Conservation (phyloP, 2,888 invertebrate species). For the Dermolepida albohirtum region DNA sequence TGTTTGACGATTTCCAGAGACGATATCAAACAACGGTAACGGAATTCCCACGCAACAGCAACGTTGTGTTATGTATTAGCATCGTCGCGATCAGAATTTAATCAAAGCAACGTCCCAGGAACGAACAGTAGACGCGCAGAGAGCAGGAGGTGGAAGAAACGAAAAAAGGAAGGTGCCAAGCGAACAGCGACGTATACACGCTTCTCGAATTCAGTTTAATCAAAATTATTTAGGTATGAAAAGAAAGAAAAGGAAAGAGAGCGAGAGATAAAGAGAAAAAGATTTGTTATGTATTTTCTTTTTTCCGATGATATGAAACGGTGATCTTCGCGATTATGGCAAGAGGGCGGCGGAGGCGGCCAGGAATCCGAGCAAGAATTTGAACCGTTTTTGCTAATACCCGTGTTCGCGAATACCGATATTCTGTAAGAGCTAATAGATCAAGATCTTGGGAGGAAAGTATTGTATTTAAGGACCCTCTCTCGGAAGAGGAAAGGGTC, state of each 20-base stretch:
- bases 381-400: conserved; percentile 26
- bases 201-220: conserved; percentile 19
- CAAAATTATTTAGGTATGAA: conserved; percentile 36
- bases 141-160: neutral
- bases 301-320: neutral
- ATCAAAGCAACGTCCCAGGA: conserved; percentile 58
- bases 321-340: too few relatives aligned
- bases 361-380: conserved; percentile 27
- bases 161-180: neutral
- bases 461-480: too few relatives aligned
- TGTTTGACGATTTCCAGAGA: conserved; percentile 19
- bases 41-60: conserved; percentile 48
- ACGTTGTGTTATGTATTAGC: neutral
- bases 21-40: conserved; percentile 53
- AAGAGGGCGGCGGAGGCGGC: neutral
- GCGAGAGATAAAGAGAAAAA: neutral
- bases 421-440: too few relatives aligned
- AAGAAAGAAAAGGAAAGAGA: neutral
- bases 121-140: neutral
- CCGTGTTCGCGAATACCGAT: neutral
- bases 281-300: conserved; percentile 26
- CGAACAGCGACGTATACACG: neutral
- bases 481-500: too few relatives aligned
- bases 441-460: too few relatives aligned
- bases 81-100: conserved; percentile 62